phyloP scores from a whole-genome alignment of 2,113 vertebrate species.

The Seriola rivoliana region DNA sequence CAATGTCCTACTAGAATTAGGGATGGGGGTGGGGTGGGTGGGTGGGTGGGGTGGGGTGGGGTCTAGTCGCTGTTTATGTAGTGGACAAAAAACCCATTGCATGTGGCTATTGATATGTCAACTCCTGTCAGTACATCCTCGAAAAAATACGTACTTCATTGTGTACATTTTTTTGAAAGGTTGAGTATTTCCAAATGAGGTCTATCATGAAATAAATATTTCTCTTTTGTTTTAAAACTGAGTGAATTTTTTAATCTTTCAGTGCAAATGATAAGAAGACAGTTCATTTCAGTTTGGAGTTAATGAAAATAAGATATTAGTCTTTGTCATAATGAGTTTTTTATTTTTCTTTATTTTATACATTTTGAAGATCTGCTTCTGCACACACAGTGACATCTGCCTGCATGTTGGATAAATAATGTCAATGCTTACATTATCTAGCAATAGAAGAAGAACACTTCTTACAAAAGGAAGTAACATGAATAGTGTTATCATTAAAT shows the following conservation, averaged over 20 bases:
- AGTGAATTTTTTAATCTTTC: background rate
- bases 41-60: slow-evolving; percentile 48
- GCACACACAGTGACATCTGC: background rate
- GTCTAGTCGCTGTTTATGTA: slow-evolving; percentile 81
- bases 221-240: slow-evolving; percentile 76
- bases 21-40: slow-evolving; percentile 4
- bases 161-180: slow-evolving; percentile 87
- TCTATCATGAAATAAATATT: slow-evolving; percentile 90
- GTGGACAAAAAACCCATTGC: slow-evolving; percentile 84
- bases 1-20: slow-evolving; percentile 38
- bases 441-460: background rate
- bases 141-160: slow-evolving; percentile 70
- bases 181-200: slow-evolving; percentile 83
- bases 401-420: background rate
- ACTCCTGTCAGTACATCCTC: slow-evolving; percentile 82
- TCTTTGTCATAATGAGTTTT: background rate
- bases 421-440: background rate
- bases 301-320: too few relatives aligned
- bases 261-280: background rate
- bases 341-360: background rate
- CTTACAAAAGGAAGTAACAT: slow-evolving; percentile 17
- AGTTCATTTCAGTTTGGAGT: background rate
- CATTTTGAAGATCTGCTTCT: too few relatives aligned
- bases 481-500: slow-evolving; percentile 29
- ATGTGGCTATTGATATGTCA: slow-evolving; percentile 87